Evolutionary conservation across 2,888 invertebrate genomes (phyloP), one percentile per base, ranked within the genome.

Genomic region (Lysandra coridon): DNA sequence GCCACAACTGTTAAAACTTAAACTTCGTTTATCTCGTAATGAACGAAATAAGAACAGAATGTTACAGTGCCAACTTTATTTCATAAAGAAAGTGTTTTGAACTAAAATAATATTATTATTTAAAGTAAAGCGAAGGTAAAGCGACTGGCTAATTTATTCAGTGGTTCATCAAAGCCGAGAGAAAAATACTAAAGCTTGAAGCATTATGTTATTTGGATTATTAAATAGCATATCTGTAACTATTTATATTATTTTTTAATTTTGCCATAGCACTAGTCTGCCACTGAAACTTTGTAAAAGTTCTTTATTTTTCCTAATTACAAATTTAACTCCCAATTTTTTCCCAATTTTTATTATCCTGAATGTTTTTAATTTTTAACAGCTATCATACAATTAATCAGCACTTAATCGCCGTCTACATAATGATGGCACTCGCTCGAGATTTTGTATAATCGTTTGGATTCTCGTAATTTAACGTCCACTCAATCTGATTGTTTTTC

Each of bases 401-500:
- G 12, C 14, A 6, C 17, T 33, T 69, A 37, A 69, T 5, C 69
- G 14, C 33, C 5, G 33, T 69, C 17, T 37, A 69, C 14, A 37
- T 69, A 17, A 33, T 37, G 33, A 69, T 37, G 14, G 69, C 1
- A 14, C 69, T 69, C 33, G 53, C 80, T 73, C 81, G 81, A 82
- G 84, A 85, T 83, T 88, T 85, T 85, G 85, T 85, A 84, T 83
- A 85, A 86, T 85, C 83, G 85, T 83, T 82, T 82, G 84, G 84
- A 81, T 85, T 83, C 83, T 84, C 82, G 84, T 83, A 82, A 84
- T 84, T 86, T 84, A 87, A 86, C 85, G 84, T 85, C 83, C 85
- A 87, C 86, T 87, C 85, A 83, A 83, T 85, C 84, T 86, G 84
- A 89, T 87, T 87, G 87, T 86, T 86, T 69, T 86, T 85, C 83